Percentiles rank a stretch among this genome's conserved stretches.
Evolutionary conservation across 2,888 invertebrate genomes (phyloP).

Genomic region (Caenorhabditis drosophilae): DNA sequence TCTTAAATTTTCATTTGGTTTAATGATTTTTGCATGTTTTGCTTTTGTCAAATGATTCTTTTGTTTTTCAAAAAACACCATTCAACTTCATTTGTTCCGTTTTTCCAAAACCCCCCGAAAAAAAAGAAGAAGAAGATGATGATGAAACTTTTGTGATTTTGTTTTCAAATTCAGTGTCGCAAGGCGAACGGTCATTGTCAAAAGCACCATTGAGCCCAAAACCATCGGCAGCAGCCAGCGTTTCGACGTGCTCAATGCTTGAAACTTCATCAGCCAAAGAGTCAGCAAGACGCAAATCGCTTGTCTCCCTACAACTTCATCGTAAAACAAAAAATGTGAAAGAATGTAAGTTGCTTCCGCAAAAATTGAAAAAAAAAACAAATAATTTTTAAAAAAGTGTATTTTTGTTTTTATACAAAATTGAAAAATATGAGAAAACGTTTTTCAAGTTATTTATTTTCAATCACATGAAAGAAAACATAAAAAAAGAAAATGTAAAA

Average conservation of each 20-base stretch:
- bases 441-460: too few relatives aligned
- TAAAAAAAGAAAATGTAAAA: too few relatives aligned
- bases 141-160: background rate
- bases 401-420: too few relatives aligned
- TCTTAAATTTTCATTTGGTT: background rate
- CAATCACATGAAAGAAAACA: too few relatives aligned
- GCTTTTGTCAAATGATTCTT: slow-evolving; percentile 2
- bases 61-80: too few relatives aligned
- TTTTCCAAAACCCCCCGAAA: too few relatives aligned
- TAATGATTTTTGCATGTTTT: background rate
- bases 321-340: slow-evolving; percentile 48
- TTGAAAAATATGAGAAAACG: too few relatives aligned
- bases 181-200: slow-evolving; percentile 50
- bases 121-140: background rate
- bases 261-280: slow-evolving; percentile 58
- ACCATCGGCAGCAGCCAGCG: slow-evolving; percentile 67
- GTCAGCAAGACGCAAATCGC: slow-evolving; percentile 58
- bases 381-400: too few relatives aligned
- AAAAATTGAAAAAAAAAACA: too few relatives aligned
- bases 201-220: slow-evolving; percentile 67
- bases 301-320: slow-evolving; percentile 65
- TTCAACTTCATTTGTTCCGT: slow-evolving; percentile 3
- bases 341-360: slow-evolving; percentile 39
- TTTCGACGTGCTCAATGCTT: slow-evolving; percentile 64
- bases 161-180: slow-evolving; percentile 48